Evolutionary conservation across 92 coral and sea anemone genomes (phyloP).

Genomic region (Phymanthus crucifer): DNA sequence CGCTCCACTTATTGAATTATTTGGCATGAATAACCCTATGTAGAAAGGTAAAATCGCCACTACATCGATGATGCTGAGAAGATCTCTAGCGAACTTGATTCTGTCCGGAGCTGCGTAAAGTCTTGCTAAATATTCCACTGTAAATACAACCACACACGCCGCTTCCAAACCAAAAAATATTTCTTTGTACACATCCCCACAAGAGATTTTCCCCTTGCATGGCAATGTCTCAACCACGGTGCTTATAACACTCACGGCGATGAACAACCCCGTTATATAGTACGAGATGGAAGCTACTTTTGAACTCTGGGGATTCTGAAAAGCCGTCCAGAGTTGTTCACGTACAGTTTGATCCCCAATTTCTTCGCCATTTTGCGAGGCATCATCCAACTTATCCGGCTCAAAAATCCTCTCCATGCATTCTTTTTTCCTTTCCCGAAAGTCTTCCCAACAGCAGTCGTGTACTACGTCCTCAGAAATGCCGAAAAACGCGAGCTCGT

Average conservation of each 20-base stretch:
- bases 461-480: conserved; percentile 98
- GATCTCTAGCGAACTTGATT: conserved; percentile 91
- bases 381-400: conserved; percentile 89
- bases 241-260: conserved; percentile 95
- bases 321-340: conserved; percentile 97
- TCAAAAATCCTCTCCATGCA: conserved; percentile 96
- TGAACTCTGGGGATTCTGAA: conserved; percentile 98
- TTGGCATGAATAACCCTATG: conserved; percentile 92
- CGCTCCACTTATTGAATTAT: conserved; percentile 97
- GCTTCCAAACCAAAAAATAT: conserved; percentile 91
- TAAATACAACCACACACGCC: conserved; percentile 96
- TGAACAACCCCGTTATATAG: conserved; percentile 93
- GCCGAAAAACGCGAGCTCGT: conserved; percentile 95
- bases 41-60: conserved; percentile 96
- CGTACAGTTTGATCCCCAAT: conserved; percentile 77
- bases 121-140: conserved; percentile 94
- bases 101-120: conserved; percentile 96
- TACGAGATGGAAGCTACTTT: conserved; percentile 81
- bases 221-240: conserved; percentile 97
- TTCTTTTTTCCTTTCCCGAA: conserved; percentile 94
- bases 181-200: conserved; percentile 69
- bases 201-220: conserved; percentile 58
- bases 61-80: conserved; percentile 90
- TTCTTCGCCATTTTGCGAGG: conserved; percentile 91
- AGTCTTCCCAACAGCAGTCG: conserved; percentile 99